Base-by-base conservation (phyloP, 2,888 invertebrate genomes). In the Lymantria dispar region DNA sequence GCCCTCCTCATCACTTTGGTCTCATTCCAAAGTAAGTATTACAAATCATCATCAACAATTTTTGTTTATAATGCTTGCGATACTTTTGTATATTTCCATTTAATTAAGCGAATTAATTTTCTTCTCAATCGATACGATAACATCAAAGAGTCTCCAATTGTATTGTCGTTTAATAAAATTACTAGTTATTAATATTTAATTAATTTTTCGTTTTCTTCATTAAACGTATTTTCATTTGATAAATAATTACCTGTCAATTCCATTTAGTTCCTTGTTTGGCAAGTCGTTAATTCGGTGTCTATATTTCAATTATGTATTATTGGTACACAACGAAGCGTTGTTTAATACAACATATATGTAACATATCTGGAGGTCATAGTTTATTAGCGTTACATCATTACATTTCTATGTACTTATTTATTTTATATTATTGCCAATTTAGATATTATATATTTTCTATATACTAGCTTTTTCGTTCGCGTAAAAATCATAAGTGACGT, bases 1-100 rank as follows among this genome's bases (percentile, higher is more conserved):
- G 56, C 57, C 45, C 55, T 76, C 8, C 33, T 82, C 12, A 47
- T 72, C 44, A 48, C 64, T 10, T 45, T 75, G 33, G 60, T 64
- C 58, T 74, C 68, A 60, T 57, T 78, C 11, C 65, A 68, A 60
- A 56, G 85, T 83, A 58, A 84, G 85, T 83, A 58, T 8, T 33
- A 33, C 8, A 7, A 33, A 33, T 5, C 8, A 8, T 10, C 33
- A 15, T 12, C n/a, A 1, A 30, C 11, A 30, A 15, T 12, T 39
- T 8, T 15, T 41, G 10, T 41, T 15, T 41, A 22, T 22, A 30
- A 42, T 11, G 41, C 41, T 38, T 38, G 38, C 38, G 38, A 38
- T 38, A n/a, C 12, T n/a, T 11, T 3, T 38, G 12, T 12, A 38
- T 7, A 33, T 33, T 10, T 33, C 8, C 8, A 10, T 33, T 33